Conservation (phyloP, 2,888 invertebrate species). For the Heteropelma amictum region DNA sequence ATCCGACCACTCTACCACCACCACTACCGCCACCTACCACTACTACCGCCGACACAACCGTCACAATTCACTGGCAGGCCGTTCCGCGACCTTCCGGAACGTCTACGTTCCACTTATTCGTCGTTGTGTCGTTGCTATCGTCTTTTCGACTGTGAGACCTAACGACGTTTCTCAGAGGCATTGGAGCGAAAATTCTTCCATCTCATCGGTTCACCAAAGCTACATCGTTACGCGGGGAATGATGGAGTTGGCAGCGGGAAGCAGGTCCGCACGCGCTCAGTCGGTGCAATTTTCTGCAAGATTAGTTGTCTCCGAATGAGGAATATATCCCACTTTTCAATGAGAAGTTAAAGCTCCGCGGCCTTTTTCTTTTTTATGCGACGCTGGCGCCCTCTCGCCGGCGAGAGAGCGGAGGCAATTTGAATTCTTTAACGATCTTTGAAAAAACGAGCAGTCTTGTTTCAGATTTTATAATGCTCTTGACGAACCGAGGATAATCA, state of each 20-base stretch:
- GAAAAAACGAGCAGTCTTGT: too few relatives aligned
- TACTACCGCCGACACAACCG: too few relatives aligned
- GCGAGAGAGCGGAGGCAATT: too few relatives aligned
- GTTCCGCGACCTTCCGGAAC: slow-evolving; percentile 67
- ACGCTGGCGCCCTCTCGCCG: too few relatives aligned
- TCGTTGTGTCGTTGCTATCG: slow-evolving; percentile 32
- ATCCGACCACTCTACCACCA: slow-evolving; percentile 32
- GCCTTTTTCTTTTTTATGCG: too few relatives aligned
- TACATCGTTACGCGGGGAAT: not conserved
- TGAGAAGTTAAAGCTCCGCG: too few relatives aligned
- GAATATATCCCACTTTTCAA: not conserved
- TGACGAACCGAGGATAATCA: too few relatives aligned
- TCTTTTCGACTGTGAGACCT: slow-evolving; percentile 21
- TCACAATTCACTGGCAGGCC: slow-evolving; percentile 45
- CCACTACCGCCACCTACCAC: too few relatives aligned
- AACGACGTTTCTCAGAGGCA: slow-evolving; percentile 36
- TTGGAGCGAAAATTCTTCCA: slow-evolving; percentile 17
- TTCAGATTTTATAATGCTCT: too few relatives aligned
- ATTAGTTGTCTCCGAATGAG: not conserved
- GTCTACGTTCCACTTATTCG: slow-evolving; percentile 63
- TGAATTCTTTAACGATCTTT: too few relatives aligned
- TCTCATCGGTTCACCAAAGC: slow-evolving; percentile 2
- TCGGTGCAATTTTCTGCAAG: not conserved
- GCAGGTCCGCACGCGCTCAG: too few relatives aligned
- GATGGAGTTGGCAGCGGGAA: too few relatives aligned